A percentile compares a stretch with the other conserved stretches of the same genome.
These are phyloP conservation scores for Otolemur garnettii DNA, from an alignment of 2,113 vertebrate species.

Conservation along the genomic window DNA sequence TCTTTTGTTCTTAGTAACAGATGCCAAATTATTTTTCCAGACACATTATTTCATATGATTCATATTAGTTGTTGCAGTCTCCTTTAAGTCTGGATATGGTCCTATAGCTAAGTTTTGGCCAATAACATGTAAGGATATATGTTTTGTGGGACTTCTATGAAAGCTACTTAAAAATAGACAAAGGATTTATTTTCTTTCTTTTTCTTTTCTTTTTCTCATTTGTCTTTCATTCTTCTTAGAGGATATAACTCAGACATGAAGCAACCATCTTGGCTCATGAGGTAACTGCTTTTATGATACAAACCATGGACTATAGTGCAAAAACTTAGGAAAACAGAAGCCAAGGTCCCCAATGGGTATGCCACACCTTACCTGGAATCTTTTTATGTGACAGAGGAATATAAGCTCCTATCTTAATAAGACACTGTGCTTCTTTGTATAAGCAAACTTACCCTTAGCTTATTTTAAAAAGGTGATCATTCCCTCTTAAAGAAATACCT, in stretches of 20 bases:
- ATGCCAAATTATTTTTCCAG: not conserved
- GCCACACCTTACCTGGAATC: not conserved
- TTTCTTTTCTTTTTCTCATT: not conserved
- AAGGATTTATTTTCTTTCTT: not conserved
- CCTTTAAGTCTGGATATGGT: not conserved
- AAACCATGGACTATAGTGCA: not conserved
- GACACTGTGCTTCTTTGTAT: not conserved
- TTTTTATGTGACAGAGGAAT: not conserved
- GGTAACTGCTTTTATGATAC: not conserved
- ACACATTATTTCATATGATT: not conserved
- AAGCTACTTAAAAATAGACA: not conserved
- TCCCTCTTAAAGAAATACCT: not conserved
- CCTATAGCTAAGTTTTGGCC: not conserved
- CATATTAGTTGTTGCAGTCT: not conserved
- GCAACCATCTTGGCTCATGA: not conserved
- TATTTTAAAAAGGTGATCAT: not conserved
- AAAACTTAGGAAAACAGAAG: not conserved
- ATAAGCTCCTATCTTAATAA: not conserved
- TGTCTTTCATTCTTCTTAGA: not conserved
- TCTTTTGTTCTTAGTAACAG: not conserved
- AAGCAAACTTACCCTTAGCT: not conserved
- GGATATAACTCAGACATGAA: not conserved
- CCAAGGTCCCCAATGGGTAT: not conserved
- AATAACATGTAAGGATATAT: not conserved
- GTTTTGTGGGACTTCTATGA: not conserved